Percentiles rank a stretch among this genome's conserved stretches.
Conservation (phyloP, 2,797 vertebrate genomes). For the Enteromius afrohamiltoni region DNA sequence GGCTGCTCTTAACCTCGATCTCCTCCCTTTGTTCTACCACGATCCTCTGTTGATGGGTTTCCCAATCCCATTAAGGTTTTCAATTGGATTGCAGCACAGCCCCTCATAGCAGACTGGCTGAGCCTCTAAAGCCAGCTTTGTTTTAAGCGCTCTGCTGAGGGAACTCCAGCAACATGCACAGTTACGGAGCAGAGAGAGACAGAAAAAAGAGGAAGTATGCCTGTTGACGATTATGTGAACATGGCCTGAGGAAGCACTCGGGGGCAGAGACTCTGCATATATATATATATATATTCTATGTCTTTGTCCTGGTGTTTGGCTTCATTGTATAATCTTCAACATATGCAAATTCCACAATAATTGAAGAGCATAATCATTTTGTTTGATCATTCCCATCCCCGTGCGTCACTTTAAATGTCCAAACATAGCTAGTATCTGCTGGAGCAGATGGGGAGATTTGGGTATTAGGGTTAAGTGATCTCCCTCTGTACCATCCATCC, state of each 20-base stretch:
- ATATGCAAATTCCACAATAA: neutral
- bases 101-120: slow-evolving; percentile 78
- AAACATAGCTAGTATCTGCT: slow-evolving; percentile 65
- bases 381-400: slow-evolving; percentile 23
- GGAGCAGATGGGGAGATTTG: slow-evolving; percentile 76
- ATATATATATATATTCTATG: neutral
- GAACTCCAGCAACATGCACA: slow-evolving; percentile 66
- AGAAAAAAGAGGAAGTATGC: slow-evolving; percentile 8
- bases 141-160: slow-evolving; percentile 74
- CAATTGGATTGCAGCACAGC: slow-evolving; percentile 79
- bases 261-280: neutral
- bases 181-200: slow-evolving; percentile 49
- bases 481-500: slow-evolving; percentile 2
- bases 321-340: neutral
- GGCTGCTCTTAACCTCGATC: slow-evolving; percentile 53
- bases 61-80: slow-evolving; percentile 77
- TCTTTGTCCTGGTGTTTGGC: neutral
- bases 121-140: slow-evolving; percentile 80
- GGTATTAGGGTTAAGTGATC: slow-evolving; percentile 73
- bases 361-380: slow-evolving; percentile 27
- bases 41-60: slow-evolving; percentile 67
- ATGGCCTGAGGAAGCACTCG: no score
- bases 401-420: slow-evolving; percentile 52
- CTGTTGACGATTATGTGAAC: neutral
- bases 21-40: slow-evolving; percentile 7